Conservation (phyloP, 1,140 invertebrate genomes). For the Sinella curviseta region DNA sequence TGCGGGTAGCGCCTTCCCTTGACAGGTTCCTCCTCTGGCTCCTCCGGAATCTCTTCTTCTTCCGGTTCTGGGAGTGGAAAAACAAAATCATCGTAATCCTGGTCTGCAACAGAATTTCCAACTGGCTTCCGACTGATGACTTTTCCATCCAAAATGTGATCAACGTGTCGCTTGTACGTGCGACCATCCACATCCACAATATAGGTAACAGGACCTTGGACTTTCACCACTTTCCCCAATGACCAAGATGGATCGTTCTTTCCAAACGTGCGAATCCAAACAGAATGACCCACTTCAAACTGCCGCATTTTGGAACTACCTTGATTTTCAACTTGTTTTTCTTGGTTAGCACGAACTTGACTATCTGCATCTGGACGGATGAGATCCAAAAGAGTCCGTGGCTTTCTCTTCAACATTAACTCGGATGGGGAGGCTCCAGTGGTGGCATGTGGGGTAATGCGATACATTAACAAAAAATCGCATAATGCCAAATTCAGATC, state of each 20-base stretch:
- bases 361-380: background rate
- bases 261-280: background rate
- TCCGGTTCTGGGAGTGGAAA: too few relatives aligned
- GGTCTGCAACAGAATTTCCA: too few relatives aligned
- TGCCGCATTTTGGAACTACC: background rate
- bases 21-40: too few relatives aligned
- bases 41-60: too few relatives aligned
- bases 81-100: too few relatives aligned
- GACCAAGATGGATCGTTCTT: background rate
- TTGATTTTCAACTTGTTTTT: constrained; percentile 3
- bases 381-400: background rate
- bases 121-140: too few relatives aligned
- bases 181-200: background rate
- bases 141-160: constrained; percentile 43
- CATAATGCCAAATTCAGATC: constrained; percentile 20
- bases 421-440: constrained; percentile 46
- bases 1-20: too few relatives aligned
- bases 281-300: background rate
- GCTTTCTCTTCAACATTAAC: constrained; percentile 22
- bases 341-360: background rate
- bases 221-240: constrained; percentile 1
- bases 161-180: constrained; percentile 18
- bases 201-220: background rate
- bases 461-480: constrained; percentile 51
- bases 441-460: constrained; percentile 49